A percentile compares a stretch with the other conserved stretches of the same genome.
Conservation (phyloP, 2,113 vertebrate genomes). For the Tupaia chinensis region DNA sequence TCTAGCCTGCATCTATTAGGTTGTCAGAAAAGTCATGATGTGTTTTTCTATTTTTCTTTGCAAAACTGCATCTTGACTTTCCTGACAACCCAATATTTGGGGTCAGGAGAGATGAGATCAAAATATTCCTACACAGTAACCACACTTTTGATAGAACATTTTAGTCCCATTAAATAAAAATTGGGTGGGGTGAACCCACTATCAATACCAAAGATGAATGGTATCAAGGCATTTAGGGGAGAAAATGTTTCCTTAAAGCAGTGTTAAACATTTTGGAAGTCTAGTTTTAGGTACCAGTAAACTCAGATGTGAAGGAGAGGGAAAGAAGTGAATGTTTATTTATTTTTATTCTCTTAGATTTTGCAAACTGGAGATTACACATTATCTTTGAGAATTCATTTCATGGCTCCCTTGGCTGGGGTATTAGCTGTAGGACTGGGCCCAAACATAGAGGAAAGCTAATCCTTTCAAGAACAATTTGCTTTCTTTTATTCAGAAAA, state of each 20-base stretch:
- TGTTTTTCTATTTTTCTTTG: no score
- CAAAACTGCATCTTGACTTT: no score
- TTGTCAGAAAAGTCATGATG: no score
- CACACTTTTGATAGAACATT: background rate
- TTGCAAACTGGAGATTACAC: background rate
- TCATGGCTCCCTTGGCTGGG: background rate
- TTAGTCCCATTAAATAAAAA: background rate
- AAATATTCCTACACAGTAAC: background rate
- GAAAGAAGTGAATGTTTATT: background rate
- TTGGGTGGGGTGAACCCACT: background rate
- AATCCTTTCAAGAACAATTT: constrained; percentile 72
- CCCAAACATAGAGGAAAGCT: constrained; percentile 12
- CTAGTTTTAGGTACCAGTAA: background rate
- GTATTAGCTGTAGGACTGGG: background rate
- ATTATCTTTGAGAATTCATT: background rate
- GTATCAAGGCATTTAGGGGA: background rate
- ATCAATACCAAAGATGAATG: background rate
- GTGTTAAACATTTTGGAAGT: background rate
- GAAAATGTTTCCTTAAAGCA: background rate
- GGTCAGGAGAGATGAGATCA: background rate
- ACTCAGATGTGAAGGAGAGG: background rate
- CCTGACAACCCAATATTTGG: background rate
- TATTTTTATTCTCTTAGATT: constrained; percentile 15
- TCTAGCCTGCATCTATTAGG: background rate
- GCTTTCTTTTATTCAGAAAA: constrained; percentile 75